Percentiles rank a stretch among this genome's conserved stretches.
phyloP scores from a whole-genome alignment of 2,113 vertebrate genomes.

The Grammatotria lemairii region DNA sequence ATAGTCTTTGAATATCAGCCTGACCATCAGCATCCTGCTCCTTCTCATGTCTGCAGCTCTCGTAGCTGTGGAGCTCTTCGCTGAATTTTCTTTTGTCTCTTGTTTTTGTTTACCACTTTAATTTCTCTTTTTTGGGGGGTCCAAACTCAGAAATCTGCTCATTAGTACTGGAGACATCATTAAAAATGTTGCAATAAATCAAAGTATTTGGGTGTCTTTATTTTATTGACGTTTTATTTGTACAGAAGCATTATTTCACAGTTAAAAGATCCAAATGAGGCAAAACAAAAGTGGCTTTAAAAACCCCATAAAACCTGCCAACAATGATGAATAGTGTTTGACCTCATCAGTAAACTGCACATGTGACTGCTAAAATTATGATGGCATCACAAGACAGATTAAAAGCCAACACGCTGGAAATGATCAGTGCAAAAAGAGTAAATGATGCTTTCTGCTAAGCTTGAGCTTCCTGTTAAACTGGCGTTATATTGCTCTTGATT shows the following conservation, averaged over 20 bases:
- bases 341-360: background rate
- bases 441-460: background rate
- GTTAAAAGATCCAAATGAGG: background rate
- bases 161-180: constrained; percentile 62
- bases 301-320: background rate
- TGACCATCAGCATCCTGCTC: background rate
- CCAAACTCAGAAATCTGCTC: constrained; percentile 47
- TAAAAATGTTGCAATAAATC: constrained; percentile 67
- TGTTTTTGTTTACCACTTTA: background rate
- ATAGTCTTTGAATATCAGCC: background rate
- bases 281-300: background rate
- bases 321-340: background rate
- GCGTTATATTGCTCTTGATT: background rate
- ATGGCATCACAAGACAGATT: background rate
- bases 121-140: constrained; percentile 33
- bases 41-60: background rate
- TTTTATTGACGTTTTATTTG: background rate
- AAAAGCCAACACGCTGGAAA: background rate
- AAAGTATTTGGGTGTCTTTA: background rate
- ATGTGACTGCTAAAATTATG: background rate
- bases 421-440: background rate
- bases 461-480: background rate
- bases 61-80: background rate
- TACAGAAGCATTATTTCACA: background rate
- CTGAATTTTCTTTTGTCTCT: constrained; percentile 31